A percentile compares a stretch with the other conserved stretches of the same genome.
These are phyloP conservation scores for Tenebrosternarchus preto DNA, from an alignment of 2,113 vertebrate genomes.

Conservation along the genomic window DNA sequence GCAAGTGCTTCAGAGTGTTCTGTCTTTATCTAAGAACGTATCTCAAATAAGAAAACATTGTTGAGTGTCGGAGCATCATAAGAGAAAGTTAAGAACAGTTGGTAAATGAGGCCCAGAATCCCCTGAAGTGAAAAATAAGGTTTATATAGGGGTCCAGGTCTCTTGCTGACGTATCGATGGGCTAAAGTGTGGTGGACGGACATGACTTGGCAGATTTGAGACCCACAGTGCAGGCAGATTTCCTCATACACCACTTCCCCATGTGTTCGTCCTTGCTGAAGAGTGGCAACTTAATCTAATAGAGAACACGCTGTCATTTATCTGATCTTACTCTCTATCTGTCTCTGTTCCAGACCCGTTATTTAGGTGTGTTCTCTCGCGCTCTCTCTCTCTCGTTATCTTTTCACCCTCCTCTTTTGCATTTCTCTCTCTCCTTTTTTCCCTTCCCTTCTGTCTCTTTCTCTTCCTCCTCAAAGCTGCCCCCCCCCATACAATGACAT, in stretches of 20 bases:
- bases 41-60: too few relatives aligned
- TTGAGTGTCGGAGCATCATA: too few relatives aligned
- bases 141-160: too few relatives aligned
- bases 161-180: too few relatives aligned
- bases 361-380: not conserved
- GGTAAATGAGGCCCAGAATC: too few relatives aligned
- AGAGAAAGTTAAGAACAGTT: too few relatives aligned
- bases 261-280: not conserved
- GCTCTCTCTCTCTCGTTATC: not conserved
- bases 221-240: not conserved
- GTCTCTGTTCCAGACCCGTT: not conserved
- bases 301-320: not conserved
- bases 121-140: too few relatives aligned
- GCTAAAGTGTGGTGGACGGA: too few relatives aligned
- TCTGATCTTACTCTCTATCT: not conserved
- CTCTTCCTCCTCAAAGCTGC: not conserved
- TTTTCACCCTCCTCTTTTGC: too few relatives aligned
- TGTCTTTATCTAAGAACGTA: too few relatives aligned
- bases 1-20: too few relatives aligned
- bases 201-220: not conserved
- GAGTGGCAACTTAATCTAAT: constrained; percentile 12
- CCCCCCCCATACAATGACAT: not conserved
- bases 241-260: not conserved
- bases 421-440: not conserved
- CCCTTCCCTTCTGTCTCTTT: not conserved